Conservation (phyloP, 2,888 invertebrate genomes). For the Erpobdella octoculata region DNA sequence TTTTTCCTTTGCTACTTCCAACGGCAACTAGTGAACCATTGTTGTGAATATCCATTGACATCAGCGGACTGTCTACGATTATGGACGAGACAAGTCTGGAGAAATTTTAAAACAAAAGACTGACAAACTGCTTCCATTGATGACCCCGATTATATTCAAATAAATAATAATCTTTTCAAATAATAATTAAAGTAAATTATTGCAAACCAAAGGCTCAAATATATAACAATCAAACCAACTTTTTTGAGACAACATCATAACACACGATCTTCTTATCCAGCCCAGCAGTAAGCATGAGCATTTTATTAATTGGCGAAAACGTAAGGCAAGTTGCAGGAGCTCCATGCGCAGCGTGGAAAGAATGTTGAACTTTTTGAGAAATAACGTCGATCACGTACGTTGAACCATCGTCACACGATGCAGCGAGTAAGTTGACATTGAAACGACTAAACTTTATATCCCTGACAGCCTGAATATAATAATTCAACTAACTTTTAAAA, state of each 20-base stretch:
- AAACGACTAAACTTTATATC: slow-evolving; percentile 46
- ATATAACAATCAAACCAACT: slow-evolving; percentile 40
- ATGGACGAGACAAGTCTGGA: slow-evolving; percentile 36
- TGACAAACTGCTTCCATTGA: neutral
- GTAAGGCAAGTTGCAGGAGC: slow-evolving; percentile 51
- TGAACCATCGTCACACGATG: slow-evolving; percentile 49
- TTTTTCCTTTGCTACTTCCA: slow-evolving; percentile 50
- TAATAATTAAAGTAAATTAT: slow-evolving; percentile 8
- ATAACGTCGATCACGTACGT: slow-evolving; percentile 51
- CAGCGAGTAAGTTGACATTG: slow-evolving; percentile 46
- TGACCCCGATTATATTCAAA: neutral
- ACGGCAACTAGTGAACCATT: slow-evolving; percentile 49
- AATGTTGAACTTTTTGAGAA: slow-evolving; percentile 44
- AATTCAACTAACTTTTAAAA: neutral
- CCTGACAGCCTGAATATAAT: slow-evolving; percentile 43
- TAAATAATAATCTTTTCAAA: neutral
- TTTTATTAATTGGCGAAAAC: slow-evolving; percentile 53
- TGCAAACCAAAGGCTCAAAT: neutral
- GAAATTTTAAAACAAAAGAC: neutral
- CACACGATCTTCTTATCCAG: slow-evolving; percentile 51
- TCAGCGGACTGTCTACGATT: slow-evolving; percentile 46
- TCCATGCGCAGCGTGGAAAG: slow-evolving; percentile 45
- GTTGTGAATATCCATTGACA: slow-evolving; percentile 46
- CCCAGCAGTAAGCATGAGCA: slow-evolving; percentile 51
- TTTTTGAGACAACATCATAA: slow-evolving; percentile 48